A percentile compares a stretch with the other conserved stretches of the same genome.
Evolutionary conservation across 2,797 vertebrate genomes (phyloP).

Genomic region (Mareca strepera): DNA sequence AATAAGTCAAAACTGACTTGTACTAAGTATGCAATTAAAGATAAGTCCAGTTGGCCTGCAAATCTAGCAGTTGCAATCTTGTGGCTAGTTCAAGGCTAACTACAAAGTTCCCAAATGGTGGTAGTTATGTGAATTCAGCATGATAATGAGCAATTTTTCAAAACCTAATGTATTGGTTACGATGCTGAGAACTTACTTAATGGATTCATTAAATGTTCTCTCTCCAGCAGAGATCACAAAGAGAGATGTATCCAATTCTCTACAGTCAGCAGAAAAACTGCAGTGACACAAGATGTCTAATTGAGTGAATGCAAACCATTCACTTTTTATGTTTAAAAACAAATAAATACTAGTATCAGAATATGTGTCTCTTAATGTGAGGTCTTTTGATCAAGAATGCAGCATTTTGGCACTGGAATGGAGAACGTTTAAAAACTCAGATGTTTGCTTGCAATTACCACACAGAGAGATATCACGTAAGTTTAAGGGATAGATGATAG

Average conservation of each 20-base stretch:
- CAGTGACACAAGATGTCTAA: neutral
- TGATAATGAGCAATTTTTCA: neutral
- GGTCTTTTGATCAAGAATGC: neutral
- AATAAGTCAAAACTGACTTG: slow-evolving; percentile 15
- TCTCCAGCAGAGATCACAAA: neutral
- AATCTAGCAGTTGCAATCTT: neutral
- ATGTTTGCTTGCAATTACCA: neutral
- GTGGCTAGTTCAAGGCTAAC: neutral
- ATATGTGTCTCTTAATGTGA: neutral
- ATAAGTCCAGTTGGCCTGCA: neutral
- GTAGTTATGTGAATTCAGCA: neutral
- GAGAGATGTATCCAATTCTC: neutral
- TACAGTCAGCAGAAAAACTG: neutral
- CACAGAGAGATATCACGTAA: neutral
- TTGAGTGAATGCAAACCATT: neutral
- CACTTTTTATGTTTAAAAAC: neutral
- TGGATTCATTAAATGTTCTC: neutral
- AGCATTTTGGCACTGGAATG: neutral
- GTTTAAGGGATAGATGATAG: neutral
- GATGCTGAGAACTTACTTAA: neutral
- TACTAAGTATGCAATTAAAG: slow-evolving; percentile 10
- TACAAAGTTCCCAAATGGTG: neutral
- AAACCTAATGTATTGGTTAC: neutral
- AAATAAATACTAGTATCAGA: neutral
- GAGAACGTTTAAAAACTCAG: neutral